Evolutionary conservation across 2,888 invertebrate genomes (phyloP).

Genomic region (Stenurella melanura): DNA sequence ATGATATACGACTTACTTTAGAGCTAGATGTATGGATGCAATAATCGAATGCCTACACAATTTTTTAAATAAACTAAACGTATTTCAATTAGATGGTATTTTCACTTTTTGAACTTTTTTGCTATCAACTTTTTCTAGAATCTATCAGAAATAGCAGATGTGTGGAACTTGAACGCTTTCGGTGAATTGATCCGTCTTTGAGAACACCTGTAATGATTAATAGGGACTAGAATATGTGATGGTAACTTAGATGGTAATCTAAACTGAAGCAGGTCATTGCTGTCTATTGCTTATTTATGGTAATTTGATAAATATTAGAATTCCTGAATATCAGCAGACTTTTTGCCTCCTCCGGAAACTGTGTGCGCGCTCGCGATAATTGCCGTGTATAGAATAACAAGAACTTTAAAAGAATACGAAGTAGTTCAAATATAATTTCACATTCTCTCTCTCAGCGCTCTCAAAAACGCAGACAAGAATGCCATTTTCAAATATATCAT

Average conservation of each 20-base stretch:
- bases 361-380: not conserved
- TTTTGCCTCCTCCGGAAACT: not conserved
- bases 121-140: not conserved
- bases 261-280: not conserved
- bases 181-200: not conserved
- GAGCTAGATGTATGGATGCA: not conserved
- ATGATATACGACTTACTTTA: slow-evolving; percentile 11
- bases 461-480: too few species aligned
- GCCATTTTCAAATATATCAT: too few species aligned
- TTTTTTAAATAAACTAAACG: not conserved
- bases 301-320: not conserved
- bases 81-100: not conserved
- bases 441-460: too few species aligned
- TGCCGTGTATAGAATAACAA: not conserved
- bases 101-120: not conserved
- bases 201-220: not conserved
- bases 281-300: not conserved
- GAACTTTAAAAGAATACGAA: not conserved
- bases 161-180: not conserved
- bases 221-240: not conserved
- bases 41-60: not conserved
- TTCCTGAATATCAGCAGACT: not conserved
- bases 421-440: not conserved
- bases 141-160: slow-evolving; percentile 5
- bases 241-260: not conserved